A percentile compares a stretch with the other conserved stretches of the same genome.
Evolutionary conservation across 2,797 vertebrate species (phyloP).

Genomic region (Hirundo rustica): DNA sequence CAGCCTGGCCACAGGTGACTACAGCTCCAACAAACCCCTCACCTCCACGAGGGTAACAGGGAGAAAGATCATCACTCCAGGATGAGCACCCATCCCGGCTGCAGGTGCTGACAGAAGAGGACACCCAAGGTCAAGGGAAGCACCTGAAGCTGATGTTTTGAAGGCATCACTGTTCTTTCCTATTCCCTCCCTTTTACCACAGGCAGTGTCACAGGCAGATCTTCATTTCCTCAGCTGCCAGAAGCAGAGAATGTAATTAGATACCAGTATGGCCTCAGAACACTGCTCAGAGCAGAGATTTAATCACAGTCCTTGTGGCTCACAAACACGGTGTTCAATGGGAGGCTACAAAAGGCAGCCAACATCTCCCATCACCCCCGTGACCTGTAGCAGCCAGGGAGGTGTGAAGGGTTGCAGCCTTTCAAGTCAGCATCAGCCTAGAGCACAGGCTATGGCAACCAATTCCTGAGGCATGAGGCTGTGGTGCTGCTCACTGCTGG

Average conservation of each 20-base stretch:
- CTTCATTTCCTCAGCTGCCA: constrained; percentile 34
- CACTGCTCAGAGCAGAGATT: constrained; percentile 27
- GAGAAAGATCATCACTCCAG: background rate
- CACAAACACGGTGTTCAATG: background rate
- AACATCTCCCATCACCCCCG: background rate
- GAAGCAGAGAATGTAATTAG: constrained; percentile 26
- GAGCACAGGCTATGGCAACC: background rate
- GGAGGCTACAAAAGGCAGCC: background rate
- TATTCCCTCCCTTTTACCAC: constrained; percentile 38
- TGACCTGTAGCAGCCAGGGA: background rate
- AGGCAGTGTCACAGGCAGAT: constrained; percentile 19
- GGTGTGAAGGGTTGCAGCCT: background rate
- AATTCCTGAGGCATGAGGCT: background rate
- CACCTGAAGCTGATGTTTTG: background rate
- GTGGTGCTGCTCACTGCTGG: background rate
- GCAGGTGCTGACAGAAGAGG: background rate
- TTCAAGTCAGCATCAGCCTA: background rate
- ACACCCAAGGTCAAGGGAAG: background rate
- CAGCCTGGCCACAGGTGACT: background rate
- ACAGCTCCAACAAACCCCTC: background rate
- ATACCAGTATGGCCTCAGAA: constrained; percentile 27
- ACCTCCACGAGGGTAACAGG: background rate
- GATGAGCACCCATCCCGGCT: background rate
- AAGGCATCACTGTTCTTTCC: background rate
- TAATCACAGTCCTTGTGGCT: constrained; percentile 22